Conservation (phyloP, 2,888 invertebrate species). For the Maniola hyperantus region DNA sequence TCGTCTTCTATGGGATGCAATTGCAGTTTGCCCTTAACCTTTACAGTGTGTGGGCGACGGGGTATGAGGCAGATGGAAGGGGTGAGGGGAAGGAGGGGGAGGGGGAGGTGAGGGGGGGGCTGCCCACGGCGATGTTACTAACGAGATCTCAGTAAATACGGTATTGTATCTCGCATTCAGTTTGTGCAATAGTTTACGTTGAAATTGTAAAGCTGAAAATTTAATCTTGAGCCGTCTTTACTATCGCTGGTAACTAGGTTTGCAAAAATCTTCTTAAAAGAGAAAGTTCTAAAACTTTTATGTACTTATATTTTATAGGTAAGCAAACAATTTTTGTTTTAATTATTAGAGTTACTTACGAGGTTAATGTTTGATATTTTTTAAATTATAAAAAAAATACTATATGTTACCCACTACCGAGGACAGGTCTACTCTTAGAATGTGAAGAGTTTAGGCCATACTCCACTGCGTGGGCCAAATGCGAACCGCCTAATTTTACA, state of each 20-base stretch:
- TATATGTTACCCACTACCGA: too few relatives aligned
- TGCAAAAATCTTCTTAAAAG: neutral
- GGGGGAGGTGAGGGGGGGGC: slow-evolving; percentile 40
- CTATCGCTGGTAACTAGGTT: slow-evolving; percentile 26
- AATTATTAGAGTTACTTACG: too few relatives aligned
- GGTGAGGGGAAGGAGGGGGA: slow-evolving; percentile 35
- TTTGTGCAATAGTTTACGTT: slow-evolving; percentile 48
- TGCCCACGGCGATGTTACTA: slow-evolving; percentile 60
- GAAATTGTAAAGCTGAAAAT: slow-evolving; percentile 40
- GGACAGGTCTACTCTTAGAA: too few relatives aligned
- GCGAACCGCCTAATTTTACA: too few relatives aligned
- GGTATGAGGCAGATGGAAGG: slow-evolving; percentile 25
- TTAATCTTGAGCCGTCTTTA: slow-evolving; percentile 30
- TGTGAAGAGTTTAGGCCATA: too few relatives aligned
- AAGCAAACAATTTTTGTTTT: too few relatives aligned
- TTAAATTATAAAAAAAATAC: too few relatives aligned
- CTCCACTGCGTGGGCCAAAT: too few relatives aligned
- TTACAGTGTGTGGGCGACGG: slow-evolving; percentile 55
- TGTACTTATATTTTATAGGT: neutral
- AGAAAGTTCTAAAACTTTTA: neutral
- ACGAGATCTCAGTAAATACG: slow-evolving; percentile 68
- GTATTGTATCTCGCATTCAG: slow-evolving; percentile 58
- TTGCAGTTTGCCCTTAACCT: slow-evolving; percentile 63
- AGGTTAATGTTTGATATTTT: too few relatives aligned
- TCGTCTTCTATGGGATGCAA: slow-evolving; percentile 31